Evolutionary conservation across 1,140 invertebrate species (phyloP), one percentile per base, ranked within the genome.

Genomic region (Fopius arisanus): DNA sequence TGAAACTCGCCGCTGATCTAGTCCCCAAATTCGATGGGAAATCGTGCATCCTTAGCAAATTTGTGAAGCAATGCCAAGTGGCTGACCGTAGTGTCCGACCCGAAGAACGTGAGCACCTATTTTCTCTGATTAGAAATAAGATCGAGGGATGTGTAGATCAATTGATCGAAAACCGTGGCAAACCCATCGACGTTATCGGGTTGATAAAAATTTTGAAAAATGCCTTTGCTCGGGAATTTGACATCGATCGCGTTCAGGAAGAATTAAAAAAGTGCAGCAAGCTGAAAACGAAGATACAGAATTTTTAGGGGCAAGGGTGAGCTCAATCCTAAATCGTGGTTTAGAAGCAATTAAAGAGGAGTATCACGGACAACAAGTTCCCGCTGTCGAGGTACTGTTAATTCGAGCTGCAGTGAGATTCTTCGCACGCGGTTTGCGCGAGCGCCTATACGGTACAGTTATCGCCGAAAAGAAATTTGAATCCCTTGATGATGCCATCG

Each of bases 381-480:
- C 16, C 3, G 43, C 3, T 3, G 16, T 48, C 3, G 16, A 48
- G 4, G 3, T 16, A 48, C 43, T 48, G 4, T 48, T 16, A 48
- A 48, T 48, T 48, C 6, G n/a, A 10, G 4, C 43, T 9, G 43
- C 9, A 6, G 16, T 48, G 9, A 48, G 9, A n/a, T 6, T 6
- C 33, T 37, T 37, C 12, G 12, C 4, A 6, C 43, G 9, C n/a
- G 9, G 16, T 16, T 48, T 48, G 43, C 16, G 43, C 9, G 9
- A 48, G 6, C 9, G 16, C 3, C n/a, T 48, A 6, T 4, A 10
- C 43, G 9, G 3, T n/a, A 48, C 9, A 6, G 9, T 48, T n/a
- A n/a, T 80, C 86, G 5, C 82, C 84, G 0, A 82, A 79, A 86
- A 84, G 73, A 86, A 37, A 37, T 37, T 37, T 6, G 33, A 37